Evolutionary conservation across 2,113 vertebrate species (phyloP).

Genomic region (Crypturellus undulatus): DNA sequence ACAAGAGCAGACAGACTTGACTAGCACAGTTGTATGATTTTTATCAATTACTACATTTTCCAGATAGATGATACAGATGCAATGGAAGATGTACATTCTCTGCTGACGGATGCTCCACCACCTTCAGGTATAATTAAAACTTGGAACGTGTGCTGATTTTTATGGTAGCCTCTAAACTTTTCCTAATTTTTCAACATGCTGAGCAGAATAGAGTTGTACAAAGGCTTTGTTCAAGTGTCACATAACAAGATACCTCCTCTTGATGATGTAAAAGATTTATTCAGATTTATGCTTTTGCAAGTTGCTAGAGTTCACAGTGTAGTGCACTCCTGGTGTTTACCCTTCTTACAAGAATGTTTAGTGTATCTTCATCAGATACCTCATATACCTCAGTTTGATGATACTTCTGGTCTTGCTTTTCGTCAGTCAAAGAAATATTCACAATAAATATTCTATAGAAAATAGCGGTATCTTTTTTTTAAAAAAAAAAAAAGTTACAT

Average conservation of each 20-base stretch:
- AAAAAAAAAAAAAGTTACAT: not conserved
- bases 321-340: not conserved
- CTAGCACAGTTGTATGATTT: not conserved
- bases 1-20: not conserved
- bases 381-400: not conserved
- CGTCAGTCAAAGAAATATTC: not conserved
- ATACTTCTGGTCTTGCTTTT: not conserved
- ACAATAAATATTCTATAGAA: not conserved
- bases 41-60: not conserved
- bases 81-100: conserved; percentile 95
- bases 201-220: not conserved
- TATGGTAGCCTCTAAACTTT: not conserved
- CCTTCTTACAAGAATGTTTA: not conserved
- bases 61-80: conserved; percentile 98
- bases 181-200: not conserved
- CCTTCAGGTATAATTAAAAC: conserved; percentile 83
- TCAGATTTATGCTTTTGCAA: not conserved
- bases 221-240: not conserved
- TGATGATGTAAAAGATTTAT: not conserved
- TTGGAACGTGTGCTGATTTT: not conserved
- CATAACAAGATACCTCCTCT: not conserved
- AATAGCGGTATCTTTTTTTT: not conserved
- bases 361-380: not conserved
- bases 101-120: conserved; percentile 90
- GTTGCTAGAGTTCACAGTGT: not conserved